A percentile compares a stretch with the other conserved stretches of the same genome.
Evolutionary conservation across 2,797 vertebrate genomes (phyloP).

Genomic region (Gadopsis bispinosus): DNA sequence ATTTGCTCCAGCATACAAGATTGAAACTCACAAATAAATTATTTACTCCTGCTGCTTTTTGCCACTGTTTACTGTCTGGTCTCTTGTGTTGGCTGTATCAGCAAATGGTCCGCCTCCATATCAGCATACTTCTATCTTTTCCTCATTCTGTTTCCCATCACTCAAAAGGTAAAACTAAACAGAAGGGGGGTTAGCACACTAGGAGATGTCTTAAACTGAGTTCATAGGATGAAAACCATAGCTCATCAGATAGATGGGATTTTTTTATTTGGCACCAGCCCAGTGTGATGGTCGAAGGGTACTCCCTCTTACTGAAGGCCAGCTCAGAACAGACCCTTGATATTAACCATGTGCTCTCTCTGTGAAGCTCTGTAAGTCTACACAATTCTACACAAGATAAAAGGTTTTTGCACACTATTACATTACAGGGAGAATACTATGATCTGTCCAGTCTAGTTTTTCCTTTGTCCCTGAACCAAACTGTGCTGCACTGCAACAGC

Average conservation of each 20-base stretch:
- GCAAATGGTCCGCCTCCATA: conserved; percentile 47
- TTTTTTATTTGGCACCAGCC: conserved; percentile 21
- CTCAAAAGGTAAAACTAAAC: conserved; percentile 48
- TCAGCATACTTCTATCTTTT: conserved; percentile 51
- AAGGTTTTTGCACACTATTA: conserved; percentile 18
- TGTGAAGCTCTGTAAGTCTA: conserved; percentile 9
- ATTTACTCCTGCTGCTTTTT: conserved; percentile 58
- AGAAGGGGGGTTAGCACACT: conserved; percentile 27
- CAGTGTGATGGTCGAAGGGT: conserved; percentile 23
- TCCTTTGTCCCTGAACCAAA: background rate
- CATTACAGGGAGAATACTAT: conserved; percentile 12
- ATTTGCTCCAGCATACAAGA: conserved; percentile 56
- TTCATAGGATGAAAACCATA: conserved; percentile 20
- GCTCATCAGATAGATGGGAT: background rate
- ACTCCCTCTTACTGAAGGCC: background rate
- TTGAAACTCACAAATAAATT: conserved; percentile 60
- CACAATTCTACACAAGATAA: conserved; percentile 44
- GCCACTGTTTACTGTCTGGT: conserved; percentile 34
- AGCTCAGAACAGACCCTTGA: conserved; percentile 17
- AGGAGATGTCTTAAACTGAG: conserved; percentile 1
- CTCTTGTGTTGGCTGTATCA: conserved; percentile 18
- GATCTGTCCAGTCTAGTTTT: background rate
- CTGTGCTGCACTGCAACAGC: background rate
- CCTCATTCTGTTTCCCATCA: conserved; percentile 56
- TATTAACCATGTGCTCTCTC: conserved; percentile 27